phyloP scores from a whole-genome alignment of 1,140 invertebrate species.

The Hypothenemus hampei region DNA sequence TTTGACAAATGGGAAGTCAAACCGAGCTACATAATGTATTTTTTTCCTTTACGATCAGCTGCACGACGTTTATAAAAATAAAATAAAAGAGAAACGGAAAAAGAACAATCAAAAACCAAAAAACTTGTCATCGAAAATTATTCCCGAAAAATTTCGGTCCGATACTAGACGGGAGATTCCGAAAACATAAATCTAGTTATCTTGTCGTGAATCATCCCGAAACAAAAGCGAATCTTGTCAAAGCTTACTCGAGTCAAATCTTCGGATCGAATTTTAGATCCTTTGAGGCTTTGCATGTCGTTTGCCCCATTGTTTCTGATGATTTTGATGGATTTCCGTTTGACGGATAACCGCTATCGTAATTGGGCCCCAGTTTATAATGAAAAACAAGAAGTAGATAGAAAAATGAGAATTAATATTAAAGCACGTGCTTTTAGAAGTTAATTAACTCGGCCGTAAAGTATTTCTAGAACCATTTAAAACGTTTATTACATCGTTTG shows the following conservation, averaged over 20 bases:
- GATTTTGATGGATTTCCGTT: constrained; percentile 39
- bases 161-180: constrained; percentile 22
- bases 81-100: too few species aligned
- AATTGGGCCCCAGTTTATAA: constrained; percentile 35
- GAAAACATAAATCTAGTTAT: constrained; percentile 37
- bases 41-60: constrained; percentile 6
- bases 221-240: constrained; percentile 40
- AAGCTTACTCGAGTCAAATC: constrained; percentile 37
- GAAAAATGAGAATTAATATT: constrained; percentile 13
- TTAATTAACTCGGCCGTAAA: constrained; percentile 14
- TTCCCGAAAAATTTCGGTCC: constrained; percentile 29
- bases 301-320: constrained; percentile 38
- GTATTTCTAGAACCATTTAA: constrained; percentile 9
- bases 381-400: background rate
- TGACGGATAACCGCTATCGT: constrained; percentile 33
- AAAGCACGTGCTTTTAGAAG: constrained; percentile 14
- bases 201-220: constrained; percentile 39
- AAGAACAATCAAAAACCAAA: constrained; percentile 15
- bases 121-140: constrained; percentile 27
- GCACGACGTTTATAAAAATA: too few species aligned
- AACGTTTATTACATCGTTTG: constrained; percentile 18
- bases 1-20: constrained; percentile 8
- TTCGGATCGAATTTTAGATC: constrained; percentile 38
- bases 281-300: constrained; percentile 38
- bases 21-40: constrained; percentile 1